phyloP scores from a whole-genome alignment of 2,888 invertebrate species.

The Brachynemurus nebulosus region DNA sequence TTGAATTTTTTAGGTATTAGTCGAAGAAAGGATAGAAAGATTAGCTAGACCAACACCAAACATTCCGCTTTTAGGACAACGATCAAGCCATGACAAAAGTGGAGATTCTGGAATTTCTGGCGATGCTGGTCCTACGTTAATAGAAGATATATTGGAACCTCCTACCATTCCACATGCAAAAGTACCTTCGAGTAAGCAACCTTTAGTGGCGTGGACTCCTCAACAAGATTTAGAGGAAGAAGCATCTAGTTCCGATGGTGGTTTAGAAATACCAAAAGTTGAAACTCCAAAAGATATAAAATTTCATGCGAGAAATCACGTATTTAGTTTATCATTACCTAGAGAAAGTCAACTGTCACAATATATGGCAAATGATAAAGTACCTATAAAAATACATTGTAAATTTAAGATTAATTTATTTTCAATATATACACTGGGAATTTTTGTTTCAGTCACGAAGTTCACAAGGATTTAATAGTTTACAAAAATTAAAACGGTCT shows the following conservation, averaged over 20 bases:
- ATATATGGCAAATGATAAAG: constrained; percentile 27
- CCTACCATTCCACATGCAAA: constrained; percentile 9
- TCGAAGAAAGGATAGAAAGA: constrained; percentile 39
- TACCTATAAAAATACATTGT: constrained; percentile 10
- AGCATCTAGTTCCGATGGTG: constrained; percentile 18
- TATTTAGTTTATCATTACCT: constrained; percentile 64
- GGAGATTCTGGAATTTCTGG: constrained; percentile 77
- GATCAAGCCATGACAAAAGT: constrained; percentile 52
- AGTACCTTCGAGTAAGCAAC: constrained; percentile 5
- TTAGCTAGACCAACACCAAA: constrained; percentile 36
- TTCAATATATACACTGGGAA: neutral
- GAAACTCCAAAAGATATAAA: constrained; percentile 14
- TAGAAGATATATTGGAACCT: constrained; percentile 36
- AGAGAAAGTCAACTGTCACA: constrained; percentile 41
- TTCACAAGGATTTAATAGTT: constrained; percentile 42
- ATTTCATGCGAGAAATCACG: constrained; percentile 33
- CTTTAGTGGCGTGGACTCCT: constrained; percentile 56
- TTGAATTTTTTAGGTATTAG: constrained; percentile 27
- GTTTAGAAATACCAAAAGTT: constrained; percentile 8
- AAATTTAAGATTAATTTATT: neutral
- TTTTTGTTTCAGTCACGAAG: constrained; percentile 11
- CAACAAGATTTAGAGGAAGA: constrained; percentile 73
- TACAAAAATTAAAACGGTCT: constrained; percentile 52
- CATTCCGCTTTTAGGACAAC: constrained; percentile 35
- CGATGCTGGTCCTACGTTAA: constrained; percentile 47